Conservation (phyloP, 2,797 vertebrate species). For the Neomorphus geoffroyi region DNA sequence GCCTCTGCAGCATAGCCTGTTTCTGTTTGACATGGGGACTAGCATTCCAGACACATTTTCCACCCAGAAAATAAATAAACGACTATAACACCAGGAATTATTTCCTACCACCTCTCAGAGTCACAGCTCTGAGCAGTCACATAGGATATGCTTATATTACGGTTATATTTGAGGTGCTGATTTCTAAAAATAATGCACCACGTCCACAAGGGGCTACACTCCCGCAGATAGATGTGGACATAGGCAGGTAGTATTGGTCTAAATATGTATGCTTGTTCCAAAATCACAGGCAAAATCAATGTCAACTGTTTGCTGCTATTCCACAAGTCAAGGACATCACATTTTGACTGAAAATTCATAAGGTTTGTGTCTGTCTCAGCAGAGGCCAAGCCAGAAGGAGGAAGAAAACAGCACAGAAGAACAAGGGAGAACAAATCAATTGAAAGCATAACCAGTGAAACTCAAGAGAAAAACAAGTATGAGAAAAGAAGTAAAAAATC, state of each 20-base stretch:
- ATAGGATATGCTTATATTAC: neutral
- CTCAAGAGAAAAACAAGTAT: neutral
- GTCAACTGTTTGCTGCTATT: neutral
- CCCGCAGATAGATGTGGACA: neutral
- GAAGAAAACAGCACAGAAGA: neutral
- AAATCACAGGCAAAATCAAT: neutral
- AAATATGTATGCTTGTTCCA: neutral
- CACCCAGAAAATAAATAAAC: constrained; percentile 38
- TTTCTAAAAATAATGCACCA: neutral
- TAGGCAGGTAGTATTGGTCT: neutral
- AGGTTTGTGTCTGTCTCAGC: neutral
- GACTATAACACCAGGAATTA: neutral
- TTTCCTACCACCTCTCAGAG: neutral
- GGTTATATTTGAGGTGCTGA: neutral
- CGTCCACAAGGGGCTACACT: neutral
- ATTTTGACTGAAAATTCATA: neutral
- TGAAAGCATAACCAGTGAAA: neutral
- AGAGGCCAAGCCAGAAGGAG: neutral
- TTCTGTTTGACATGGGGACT: neutral
- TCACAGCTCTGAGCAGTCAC: neutral
- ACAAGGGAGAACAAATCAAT: neutral
- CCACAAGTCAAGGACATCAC: neutral
- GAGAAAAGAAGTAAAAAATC: neutral
- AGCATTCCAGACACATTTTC: neutral
- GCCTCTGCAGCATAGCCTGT: neutral